Evolutionary conservation across 2,797 vertebrate species (phyloP).

Genomic region (Peromyscus melanophrys): DNA sequence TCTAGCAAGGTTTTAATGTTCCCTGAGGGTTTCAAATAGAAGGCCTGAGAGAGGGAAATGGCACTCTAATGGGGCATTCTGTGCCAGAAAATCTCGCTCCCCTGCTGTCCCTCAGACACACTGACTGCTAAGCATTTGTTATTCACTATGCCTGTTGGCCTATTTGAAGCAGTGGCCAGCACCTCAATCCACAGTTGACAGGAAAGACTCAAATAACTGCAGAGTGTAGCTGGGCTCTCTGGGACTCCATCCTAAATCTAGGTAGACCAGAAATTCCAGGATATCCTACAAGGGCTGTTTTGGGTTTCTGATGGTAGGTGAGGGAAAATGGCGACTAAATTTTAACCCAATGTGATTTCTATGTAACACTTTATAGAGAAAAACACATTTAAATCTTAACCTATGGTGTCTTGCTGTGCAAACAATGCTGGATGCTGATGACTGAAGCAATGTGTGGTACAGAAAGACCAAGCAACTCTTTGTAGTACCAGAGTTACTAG

Average conservation of each 20-base stretch:
- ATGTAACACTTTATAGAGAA: background rate
- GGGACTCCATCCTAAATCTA: background rate
- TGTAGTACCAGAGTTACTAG: background rate
- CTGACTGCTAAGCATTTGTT: conserved; percentile 55
- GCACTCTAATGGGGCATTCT: conserved; percentile 68
- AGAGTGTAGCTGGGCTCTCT: background rate
- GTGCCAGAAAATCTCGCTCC: conserved; percentile 62
- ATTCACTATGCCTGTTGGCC: conserved; percentile 51
- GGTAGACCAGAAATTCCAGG: background rate
- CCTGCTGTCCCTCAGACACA: conserved; percentile 64
- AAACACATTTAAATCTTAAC: background rate
- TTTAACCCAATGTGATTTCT: conserved; percentile 20
- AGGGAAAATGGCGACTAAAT: background rate
- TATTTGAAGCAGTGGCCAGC: conserved; percentile 36
- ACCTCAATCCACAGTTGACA: background rate
- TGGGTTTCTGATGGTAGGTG: background rate
- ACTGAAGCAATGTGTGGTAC: background rate
- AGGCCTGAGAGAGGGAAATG: conserved; percentile 73
- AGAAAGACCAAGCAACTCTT: background rate
- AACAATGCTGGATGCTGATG: background rate
- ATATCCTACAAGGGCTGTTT: background rate
- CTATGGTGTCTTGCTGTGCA: background rate
- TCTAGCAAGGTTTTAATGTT: conserved; percentile 71
- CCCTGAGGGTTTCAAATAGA: conserved; percentile 78
- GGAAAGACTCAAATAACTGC: background rate